Evolutionary conservation across 2,888 invertebrate species (phyloP).

Genomic region (Willowsia nigromaculata): DNA sequence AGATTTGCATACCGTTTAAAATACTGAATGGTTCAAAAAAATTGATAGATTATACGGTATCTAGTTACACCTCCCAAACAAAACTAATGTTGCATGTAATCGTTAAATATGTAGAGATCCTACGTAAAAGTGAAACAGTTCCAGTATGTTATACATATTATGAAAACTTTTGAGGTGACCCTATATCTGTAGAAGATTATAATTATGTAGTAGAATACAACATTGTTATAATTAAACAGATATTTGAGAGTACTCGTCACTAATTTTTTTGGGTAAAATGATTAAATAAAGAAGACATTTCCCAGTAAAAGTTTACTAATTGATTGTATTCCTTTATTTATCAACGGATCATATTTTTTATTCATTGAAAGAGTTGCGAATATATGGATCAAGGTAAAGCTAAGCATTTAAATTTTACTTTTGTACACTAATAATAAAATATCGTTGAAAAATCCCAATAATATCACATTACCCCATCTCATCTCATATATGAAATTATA

Average conservation of each 20-base stretch:
- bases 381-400: not conserved
- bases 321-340: not conserved
- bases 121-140: conserved; percentile 2
- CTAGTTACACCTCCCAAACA: not conserved
- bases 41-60: not conserved
- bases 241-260: conserved; percentile 20
- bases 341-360: not conserved
- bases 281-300: conserved; percentile 60
- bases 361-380: not conserved
- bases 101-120: not conserved
- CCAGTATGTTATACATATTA: conserved; percentile 16
- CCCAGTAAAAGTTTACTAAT: conserved; percentile 35
- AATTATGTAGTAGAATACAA: not conserved
- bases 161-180: conserved; percentile 3
- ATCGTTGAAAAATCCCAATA: not conserved
- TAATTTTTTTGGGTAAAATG: conserved; percentile 47
- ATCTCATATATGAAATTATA: not conserved
- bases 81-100: not conserved
- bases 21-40: conserved; percentile 37
- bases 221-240: not conserved
- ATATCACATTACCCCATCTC: not conserved
- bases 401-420: not conserved
- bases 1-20: not conserved
- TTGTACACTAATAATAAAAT: not conserved
- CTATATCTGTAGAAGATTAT: conserved; percentile 8